Evolutionary conservation across 2,888 invertebrate species (phyloP).

Genomic region (Pocota personata): DNA sequence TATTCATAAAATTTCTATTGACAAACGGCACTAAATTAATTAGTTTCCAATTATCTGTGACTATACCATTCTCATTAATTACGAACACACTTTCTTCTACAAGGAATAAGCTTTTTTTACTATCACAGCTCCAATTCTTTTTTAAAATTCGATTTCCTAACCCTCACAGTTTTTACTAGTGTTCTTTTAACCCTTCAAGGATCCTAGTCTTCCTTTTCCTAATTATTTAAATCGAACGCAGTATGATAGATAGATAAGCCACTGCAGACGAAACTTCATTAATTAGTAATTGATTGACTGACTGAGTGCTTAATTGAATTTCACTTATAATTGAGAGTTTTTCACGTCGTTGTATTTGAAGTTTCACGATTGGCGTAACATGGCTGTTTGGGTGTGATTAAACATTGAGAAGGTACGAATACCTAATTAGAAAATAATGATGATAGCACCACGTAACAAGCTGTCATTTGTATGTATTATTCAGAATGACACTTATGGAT

Average conservation of each 20-base stretch:
- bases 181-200: background rate
- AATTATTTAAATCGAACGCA: conserved; percentile 13
- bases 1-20: background rate
- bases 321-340: conserved; percentile 27
- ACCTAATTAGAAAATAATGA: background rate
- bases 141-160: background rate
- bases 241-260: background rate
- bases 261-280: conserved; percentile 33
- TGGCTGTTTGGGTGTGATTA: background rate
- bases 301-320: conserved; percentile 33
- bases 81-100: background rate
- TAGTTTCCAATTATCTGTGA: conserved; percentile 15
- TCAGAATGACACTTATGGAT: background rate
- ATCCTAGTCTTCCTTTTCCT: background rate
- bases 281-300: conserved; percentile 38
- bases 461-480: background rate
- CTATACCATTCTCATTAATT: conserved; percentile 18
- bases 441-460: background rate
- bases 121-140: background rate
- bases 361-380: background rate
- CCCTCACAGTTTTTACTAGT: background rate
- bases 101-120: background rate
- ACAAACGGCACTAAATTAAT: conserved; percentile 2
- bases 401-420: background rate
- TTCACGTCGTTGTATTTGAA: background rate